Percentiles rank a stretch among this genome's conserved stretches.
Conservation (phyloP, 2,113 vertebrate genomes). For the Malurus elegans region DNA sequence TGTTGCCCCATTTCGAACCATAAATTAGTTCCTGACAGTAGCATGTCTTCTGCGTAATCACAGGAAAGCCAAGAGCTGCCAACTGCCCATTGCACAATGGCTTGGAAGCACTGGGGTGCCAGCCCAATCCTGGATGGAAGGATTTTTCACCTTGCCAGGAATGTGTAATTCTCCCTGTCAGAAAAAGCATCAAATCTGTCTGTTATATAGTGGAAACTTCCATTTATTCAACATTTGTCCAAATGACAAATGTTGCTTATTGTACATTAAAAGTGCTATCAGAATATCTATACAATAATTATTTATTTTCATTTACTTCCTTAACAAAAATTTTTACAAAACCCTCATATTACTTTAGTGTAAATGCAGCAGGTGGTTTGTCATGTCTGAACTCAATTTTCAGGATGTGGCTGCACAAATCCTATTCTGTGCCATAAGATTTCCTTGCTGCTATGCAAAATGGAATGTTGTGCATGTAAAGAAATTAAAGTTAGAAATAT, state of each 20-base stretch:
- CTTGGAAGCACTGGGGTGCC: neutral
- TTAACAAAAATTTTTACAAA: neutral
- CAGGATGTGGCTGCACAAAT: neutral
- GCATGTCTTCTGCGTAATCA: neutral
- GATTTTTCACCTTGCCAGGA: conserved; percentile 13
- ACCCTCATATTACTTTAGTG: rapidly evolving
- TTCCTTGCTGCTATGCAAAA: neutral
- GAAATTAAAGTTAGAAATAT: neutral
- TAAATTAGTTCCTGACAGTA: neutral
- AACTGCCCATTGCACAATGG: neutral
- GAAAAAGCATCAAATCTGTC: neutral
- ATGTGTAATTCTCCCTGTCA: neutral
- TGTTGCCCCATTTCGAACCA: neutral
- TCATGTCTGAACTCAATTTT: neutral
- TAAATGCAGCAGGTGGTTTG: neutral
- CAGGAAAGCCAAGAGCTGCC: rapidly evolving
- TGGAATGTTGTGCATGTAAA: neutral
- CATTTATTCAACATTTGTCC: neutral
- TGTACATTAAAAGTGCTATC: neutral
- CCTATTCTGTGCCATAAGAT: neutral
- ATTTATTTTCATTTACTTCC: neutral
- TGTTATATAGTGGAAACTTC: neutral
- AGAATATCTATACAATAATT: neutral
- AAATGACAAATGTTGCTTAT: neutral
- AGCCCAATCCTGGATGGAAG: neutral